A percentile compares a stretch with the other conserved stretches of the same genome.
These are phyloP conservation scores for Orchesella flavescens DNA, from an alignment of 2,888 invertebrate genomes.

Conservation along the genomic window DNA sequence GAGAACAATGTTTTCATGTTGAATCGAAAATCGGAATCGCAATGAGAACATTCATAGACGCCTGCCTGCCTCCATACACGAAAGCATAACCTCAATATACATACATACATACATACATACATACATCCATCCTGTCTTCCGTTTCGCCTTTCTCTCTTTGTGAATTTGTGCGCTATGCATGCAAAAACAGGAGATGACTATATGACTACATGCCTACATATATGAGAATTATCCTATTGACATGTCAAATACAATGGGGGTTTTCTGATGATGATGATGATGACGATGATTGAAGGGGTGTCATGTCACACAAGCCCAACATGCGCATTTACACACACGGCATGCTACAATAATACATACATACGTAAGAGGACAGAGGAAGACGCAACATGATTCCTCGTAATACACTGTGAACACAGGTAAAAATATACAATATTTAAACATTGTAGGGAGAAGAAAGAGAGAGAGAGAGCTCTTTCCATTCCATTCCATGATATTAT, in stretches of 20 bases:
- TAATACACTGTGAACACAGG: slow-evolving; percentile 68
- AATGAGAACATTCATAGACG: not conserved
- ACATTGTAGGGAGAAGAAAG: too few relatives aligned
- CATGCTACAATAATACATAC: not conserved
- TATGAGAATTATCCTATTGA: slow-evolving; percentile 68
- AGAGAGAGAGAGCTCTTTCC: too few relatives aligned
- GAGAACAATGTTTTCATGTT: not conserved
- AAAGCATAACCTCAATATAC: too few relatives aligned
- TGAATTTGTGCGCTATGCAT: not conserved
- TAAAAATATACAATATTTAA: slow-evolving; percentile 35
- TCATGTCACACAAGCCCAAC: slow-evolving; percentile 67
- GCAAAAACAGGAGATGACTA: too few relatives aligned
- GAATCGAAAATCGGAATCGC: not conserved
- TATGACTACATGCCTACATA: too few relatives aligned
- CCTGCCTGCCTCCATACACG: too few relatives aligned
- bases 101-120: too few relatives aligned
- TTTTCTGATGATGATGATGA: slow-evolving; percentile 47
- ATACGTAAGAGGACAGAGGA: slow-evolving; percentile 4
- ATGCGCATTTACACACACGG: not conserved
- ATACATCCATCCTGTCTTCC: not conserved
- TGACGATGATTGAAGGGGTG: slow-evolving; percentile 70
- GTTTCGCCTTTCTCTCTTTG: too few relatives aligned
- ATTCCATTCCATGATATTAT: not conserved
- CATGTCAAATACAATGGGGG: slow-evolving; percentile 67
- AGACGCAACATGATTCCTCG: slow-evolving; percentile 68